Percentiles rank a stretch among this genome's conserved stretches.
These are phyloP conservation scores for Synanthedon formicaeformis DNA, from an alignment of 2,888 invertebrate species.

Conservation along the genomic window DNA sequence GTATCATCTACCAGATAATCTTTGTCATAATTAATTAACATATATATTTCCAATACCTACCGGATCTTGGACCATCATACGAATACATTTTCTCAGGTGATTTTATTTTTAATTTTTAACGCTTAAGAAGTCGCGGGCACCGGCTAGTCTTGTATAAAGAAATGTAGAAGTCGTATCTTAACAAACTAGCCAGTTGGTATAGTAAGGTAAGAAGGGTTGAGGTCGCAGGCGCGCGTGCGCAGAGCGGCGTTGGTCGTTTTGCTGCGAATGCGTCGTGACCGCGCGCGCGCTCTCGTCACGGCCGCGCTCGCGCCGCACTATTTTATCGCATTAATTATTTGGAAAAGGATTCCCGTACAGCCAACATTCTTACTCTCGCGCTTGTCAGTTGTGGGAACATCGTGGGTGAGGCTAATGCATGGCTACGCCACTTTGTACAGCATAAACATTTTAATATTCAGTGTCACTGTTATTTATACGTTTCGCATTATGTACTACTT, in stretches of 20 bases:
- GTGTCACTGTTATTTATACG: not conserved
- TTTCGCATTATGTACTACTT: too few relatives aligned
- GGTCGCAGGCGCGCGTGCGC: conserved; percentile 65
- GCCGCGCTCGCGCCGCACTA: conserved; percentile 53
- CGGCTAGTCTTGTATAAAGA: not conserved
- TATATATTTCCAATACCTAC: too few relatives aligned
- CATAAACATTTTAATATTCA: not conserved
- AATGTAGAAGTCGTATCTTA: not conserved
- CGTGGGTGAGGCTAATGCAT: conserved; percentile 12
- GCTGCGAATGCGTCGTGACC: conserved; percentile 63
- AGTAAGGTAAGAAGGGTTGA: conserved; percentile 9
- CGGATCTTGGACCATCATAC: too few relatives aligned
- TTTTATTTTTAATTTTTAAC: too few relatives aligned
- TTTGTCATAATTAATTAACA: too few relatives aligned
- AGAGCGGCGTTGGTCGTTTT: conserved; percentile 34
- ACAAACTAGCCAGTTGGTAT: not conserved
- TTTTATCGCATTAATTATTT: conserved; percentile 71
- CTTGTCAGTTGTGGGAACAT: conserved; percentile 48
- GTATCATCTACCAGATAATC: too few relatives aligned
- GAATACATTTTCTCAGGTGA: too few relatives aligned
- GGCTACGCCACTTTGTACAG: conserved; percentile 1
- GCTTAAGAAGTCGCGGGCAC: too few relatives aligned
- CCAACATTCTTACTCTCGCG: conserved; percentile 37
- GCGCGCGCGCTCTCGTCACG: conserved; percentile 64
- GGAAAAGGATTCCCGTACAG: conserved; percentile 60